A percentile compares a stretch with the other conserved stretches of the same genome.
These are phyloP conservation scores for Caerostris extrusa DNA, from an alignment of 1,140 invertebrate genomes.

Conservation along the genomic window DNA sequence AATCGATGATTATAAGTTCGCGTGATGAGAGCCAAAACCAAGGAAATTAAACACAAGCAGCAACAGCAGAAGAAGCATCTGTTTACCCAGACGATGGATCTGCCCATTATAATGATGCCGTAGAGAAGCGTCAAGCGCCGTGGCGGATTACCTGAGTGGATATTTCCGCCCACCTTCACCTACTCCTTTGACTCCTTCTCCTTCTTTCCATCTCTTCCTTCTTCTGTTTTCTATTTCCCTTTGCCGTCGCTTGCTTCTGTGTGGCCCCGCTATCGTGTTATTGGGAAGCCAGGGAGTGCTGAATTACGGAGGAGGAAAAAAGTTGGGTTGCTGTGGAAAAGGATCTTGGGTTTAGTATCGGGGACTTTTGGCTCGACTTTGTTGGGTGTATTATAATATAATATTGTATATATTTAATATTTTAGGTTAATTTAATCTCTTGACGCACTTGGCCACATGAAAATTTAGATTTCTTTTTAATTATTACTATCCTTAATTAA, in stretches of 20 bases:
- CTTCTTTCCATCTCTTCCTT: constrained; percentile 1
- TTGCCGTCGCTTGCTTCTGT: not conserved
- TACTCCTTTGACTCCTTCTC: not conserved
- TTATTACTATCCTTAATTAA: too few relatives aligned
- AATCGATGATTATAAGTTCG: not conserved
- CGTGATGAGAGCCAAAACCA: not conserved
- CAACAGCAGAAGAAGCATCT: not conserved
- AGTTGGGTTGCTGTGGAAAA: not conserved
- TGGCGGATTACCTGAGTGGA: not conserved
- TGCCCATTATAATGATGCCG: not conserved
- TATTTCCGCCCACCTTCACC: not conserved
- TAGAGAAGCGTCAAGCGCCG: not conserved
- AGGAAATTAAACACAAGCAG: not conserved
- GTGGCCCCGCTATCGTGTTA: not conserved
- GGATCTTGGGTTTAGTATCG: too few relatives aligned
- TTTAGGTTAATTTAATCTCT: too few relatives aligned
- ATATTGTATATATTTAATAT: too few relatives aligned
- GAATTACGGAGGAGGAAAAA: not conserved
- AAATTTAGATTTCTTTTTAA: too few relatives aligned
- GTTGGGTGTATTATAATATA: too few relatives aligned
- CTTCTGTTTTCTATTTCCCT: not conserved
- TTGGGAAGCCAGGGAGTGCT: not conserved
- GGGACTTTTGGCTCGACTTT: too few relatives aligned
- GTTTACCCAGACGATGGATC: not conserved
- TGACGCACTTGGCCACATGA: too few relatives aligned